phyloP scores from a whole-genome alignment of 2,888 invertebrate genomes.

The Andrena chrysosceles region DNA sequence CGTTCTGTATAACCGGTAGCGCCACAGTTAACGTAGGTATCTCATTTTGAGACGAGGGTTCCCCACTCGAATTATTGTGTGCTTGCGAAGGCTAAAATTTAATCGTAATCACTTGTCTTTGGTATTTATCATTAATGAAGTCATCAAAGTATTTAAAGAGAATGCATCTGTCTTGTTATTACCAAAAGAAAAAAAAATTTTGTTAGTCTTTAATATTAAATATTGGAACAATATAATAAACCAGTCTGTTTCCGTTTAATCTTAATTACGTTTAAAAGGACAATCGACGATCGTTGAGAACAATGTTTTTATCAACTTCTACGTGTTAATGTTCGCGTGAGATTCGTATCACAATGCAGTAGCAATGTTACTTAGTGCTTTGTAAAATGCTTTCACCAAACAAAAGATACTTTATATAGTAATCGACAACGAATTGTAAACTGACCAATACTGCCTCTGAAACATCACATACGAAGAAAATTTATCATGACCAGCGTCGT shows the following conservation, averaged over 20 bases:
- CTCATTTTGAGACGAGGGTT: conserved; percentile 62
- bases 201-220: background rate
- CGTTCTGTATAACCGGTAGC: conserved; percentile 67
- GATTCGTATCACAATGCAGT: background rate
- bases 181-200: background rate
- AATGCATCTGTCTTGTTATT: background rate
- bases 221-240: conserved; percentile 29
- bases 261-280: conserved; percentile 7
- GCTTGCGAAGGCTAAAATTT: conserved; percentile 68
- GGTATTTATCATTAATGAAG: background rate
- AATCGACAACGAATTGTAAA: conserved; percentile 44
- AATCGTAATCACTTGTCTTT: conserved; percentile 25
- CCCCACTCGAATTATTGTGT: conserved; percentile 64
- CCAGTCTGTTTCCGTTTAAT: conserved; percentile 6
- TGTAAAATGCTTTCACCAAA: conserved; percentile 25
- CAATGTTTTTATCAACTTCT: conserved; percentile 29
- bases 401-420: conserved; percentile 26
- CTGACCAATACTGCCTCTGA: conserved; percentile 24
- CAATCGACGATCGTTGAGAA: conserved; percentile 18
- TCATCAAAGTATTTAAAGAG: background rate
- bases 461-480: conserved; percentile 33
- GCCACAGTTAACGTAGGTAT: conserved; percentile 72
- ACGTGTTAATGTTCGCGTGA: background rate
- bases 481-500: conserved; percentile 27
- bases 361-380: background rate